Evolutionary conservation across 2,797 vertebrate genomes (phyloP), one percentile per base, ranked within the genome.

Genomic region (Phoxinus dragarum): DNA sequence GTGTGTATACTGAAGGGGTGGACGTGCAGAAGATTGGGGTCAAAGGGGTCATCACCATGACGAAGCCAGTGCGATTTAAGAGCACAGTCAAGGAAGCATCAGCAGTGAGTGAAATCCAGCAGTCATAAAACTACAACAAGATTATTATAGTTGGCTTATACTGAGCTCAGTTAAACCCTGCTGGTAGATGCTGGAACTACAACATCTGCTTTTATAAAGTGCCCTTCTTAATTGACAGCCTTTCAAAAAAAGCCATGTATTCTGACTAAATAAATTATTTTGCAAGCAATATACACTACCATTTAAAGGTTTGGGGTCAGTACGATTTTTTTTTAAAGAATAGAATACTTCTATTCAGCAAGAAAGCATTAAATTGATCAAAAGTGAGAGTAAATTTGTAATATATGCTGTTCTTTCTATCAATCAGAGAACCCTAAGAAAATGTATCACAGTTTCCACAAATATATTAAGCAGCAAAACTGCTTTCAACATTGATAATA

Each of bases 41-140:
- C 86, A 99, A 99, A 92, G 97, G 97, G 68, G 94, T 95, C 91
- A 95, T 99, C 89, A 98, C 96, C 3, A 90, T 97, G 85, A 93
- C 96, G 73, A 99, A 97, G 90, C 96, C 97, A 14, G 95, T 99
- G 54, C 95, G 96, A 69, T 99, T 99, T 93, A 99, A 95, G 89
- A 98, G 96, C 89, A 97, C 97, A 47, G 77, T 95, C 81, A 98
- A 96, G 89, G 96, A 97, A 82, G 96, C 88, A 64, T 89, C 89
- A 80, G 94, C 19, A 91, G 98, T 99, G 94, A 96, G 96, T 94
- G 73, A 4, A n/a, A 78, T 6, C 9, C 52, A 67, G 19, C 52
- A 38, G 17, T 49, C 77, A 66, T 69, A 61, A 75, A 52, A 69
- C 44, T 80, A n/a, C n/a, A 38, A 9, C 19, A 36, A 52, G 3